Conservation (phyloP, 2,888 invertebrate species). For the Abrostola tripartita region DNA sequence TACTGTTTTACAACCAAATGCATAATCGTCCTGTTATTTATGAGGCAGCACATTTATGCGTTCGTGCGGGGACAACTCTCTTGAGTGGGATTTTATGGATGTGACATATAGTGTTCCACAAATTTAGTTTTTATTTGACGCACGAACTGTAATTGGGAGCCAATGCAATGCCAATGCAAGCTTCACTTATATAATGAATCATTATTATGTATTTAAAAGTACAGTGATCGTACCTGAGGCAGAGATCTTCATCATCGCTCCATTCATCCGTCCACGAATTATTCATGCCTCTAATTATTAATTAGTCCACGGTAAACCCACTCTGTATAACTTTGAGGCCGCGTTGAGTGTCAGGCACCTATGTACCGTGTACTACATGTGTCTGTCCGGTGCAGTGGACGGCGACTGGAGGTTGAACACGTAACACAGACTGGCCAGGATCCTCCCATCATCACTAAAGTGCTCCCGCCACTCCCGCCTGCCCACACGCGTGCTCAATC, state of each 20-base stretch:
- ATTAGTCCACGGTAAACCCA: neutral
- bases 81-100: conserved; percentile 7
- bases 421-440: conserved; percentile 43
- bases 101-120: neutral
- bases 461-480: conserved; percentile 44
- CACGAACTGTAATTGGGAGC: too few relatives aligned
- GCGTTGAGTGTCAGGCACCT: too few relatives aligned
- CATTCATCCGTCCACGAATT: conserved; percentile 37
- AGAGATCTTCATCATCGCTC: conserved; percentile 50
- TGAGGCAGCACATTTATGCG: conserved; percentile 16
- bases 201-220: neutral
- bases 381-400: conserved; percentile 22
- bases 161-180: too few relatives aligned
- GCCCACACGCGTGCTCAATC: conserved; percentile 35
- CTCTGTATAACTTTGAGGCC: neutral
- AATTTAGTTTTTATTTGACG: too few relatives aligned
- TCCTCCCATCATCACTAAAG: conserved; percentile 61
- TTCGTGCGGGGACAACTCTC: conserved; percentile 20
- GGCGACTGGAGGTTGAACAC: conserved; percentile 60
- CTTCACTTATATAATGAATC: too few relatives aligned
- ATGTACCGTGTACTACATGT: neutral
- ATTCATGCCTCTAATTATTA: conserved; percentile 25
- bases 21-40: conserved; percentile 24
- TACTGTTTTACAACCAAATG: conserved; percentile 46
- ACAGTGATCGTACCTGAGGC: conserved; percentile 29